These are phyloP conservation scores for Acestrorhynchus altus DNA, from an alignment of 2,797 vertebrate species.

Conservation along the genomic window DNA sequence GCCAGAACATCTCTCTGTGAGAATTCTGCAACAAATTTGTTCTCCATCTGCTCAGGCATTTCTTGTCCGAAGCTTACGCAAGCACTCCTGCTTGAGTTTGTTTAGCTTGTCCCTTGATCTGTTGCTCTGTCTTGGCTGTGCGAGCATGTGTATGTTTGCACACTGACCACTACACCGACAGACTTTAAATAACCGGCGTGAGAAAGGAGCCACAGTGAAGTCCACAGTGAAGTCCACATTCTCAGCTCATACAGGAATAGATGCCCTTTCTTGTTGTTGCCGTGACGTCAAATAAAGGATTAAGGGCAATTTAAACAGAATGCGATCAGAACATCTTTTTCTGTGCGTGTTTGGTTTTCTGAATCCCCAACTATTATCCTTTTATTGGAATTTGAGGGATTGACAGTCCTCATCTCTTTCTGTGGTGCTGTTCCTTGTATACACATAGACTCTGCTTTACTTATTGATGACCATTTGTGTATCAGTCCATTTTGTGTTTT, in stretches of 20 bases:
- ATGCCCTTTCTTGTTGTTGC: slow-evolving; percentile 49
- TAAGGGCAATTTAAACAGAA: slow-evolving; percentile 43
- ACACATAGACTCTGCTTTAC: too few species aligned
- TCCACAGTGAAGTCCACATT: slow-evolving; percentile 4
- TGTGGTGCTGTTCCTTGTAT: too few species aligned
- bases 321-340: slow-evolving; percentile 22
- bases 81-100: slow-evolving; percentile 27
- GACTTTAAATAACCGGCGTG: slow-evolving; percentile 74
- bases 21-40: slow-evolving; percentile 12
- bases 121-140: background rate
- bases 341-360: background rate
- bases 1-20: background rate
- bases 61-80: slow-evolving; percentile 8
- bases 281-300: background rate
- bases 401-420: too few species aligned
- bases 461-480: too few species aligned
- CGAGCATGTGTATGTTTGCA: background rate
- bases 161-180: slow-evolving; percentile 63
- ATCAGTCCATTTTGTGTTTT: too few species aligned
- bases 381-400: too few species aligned
- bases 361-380: background rate
- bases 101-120: slow-evolving; percentile 15
- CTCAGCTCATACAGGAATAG: slow-evolving; percentile 42
- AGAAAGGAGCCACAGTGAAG: slow-evolving; percentile 61
- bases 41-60: background rate